phyloP scores from a whole-genome alignment of 2,113 vertebrate genomes.

The Lasiurus cinereus region DNA sequence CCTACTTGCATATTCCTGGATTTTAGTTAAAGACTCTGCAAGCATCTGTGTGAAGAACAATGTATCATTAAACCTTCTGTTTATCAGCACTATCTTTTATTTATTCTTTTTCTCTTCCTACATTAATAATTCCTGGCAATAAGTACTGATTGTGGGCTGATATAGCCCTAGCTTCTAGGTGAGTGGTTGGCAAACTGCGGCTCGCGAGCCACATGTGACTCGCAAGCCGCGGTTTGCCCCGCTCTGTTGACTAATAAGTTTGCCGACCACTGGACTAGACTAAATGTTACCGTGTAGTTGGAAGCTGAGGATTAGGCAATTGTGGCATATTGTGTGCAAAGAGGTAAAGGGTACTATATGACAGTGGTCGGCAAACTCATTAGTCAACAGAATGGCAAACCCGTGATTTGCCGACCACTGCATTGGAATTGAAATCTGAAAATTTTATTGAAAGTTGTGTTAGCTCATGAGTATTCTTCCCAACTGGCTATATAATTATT shows the following conservation, averaged over 20 bases:
- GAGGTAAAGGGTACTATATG: too few relatives aligned
- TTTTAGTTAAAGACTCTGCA: neutral
- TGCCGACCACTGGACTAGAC: too few relatives aligned
- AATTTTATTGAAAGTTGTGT: slow-evolving; percentile 40
- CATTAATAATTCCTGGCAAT: slow-evolving; percentile 17
- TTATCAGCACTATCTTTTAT: slow-evolving; percentile 3
- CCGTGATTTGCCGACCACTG: too few relatives aligned
- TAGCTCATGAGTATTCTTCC: neutral
- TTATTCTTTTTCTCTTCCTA: neutral
- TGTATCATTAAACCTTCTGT: slow-evolving; percentile 65
- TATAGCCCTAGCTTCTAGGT: neutral
- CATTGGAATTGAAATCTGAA: slow-evolving; percentile 54
- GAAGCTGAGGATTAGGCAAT: too few relatives aligned
- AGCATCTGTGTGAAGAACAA: slow-evolving; percentile 9
- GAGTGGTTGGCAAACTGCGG: too few relatives aligned
- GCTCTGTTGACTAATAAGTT: too few relatives aligned
- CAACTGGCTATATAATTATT: slow-evolving; percentile 5
- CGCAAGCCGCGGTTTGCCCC: too few relatives aligned
- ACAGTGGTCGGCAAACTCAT: too few relatives aligned
- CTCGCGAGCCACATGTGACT: too few relatives aligned
- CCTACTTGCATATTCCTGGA: slow-evolving; percentile 2
- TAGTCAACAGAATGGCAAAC: too few relatives aligned
- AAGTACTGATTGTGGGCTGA: slow-evolving; percentile 10
- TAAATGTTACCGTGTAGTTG: too few relatives aligned
- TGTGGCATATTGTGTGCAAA: too few relatives aligned